Evolutionary conservation across 2,797 vertebrate species (phyloP), one percentile per base, ranked within the genome.

Genomic region (Decapterus maruadsi): DNA sequence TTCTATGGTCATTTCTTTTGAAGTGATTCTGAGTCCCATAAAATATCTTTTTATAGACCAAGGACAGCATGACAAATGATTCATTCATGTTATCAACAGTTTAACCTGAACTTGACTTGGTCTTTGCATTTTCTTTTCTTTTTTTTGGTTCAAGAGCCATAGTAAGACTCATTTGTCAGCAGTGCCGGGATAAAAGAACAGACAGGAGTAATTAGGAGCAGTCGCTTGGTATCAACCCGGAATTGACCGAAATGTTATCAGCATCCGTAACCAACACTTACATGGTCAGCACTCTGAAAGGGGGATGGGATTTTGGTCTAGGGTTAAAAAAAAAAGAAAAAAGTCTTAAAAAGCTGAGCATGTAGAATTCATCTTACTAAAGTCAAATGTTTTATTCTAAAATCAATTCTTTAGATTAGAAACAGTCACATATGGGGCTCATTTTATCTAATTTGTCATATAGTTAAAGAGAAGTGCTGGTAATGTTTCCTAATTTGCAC

Each of bases 401-500:
- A 7, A 36, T 57, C 70, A 65, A 82, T 50, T 38, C 12, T 31
- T 59, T 34, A 51, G 58, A 63, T 69, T 34, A 70, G 26, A 71
- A 36, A 8, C 43, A n/a, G 38, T 53, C 59, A 55, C n/a, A n/a
- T n/a, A n/a, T 9, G 50, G 57, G 8, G 67, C 51, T 22, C 19
- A 50, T 70, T n/a, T 53, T 55, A 64, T 75, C 38, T 40, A 80
- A 51, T 82, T 76, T 29, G 59, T 82, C 45, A 62, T 22, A 60
- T 22, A 60, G 31, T 69, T 69, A 66, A 63, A 26, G 67, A 56
- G 50, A 31, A 61, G 19, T 77, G 26, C 51, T 65, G 9, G 55
- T 80, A 73, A 75, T 85, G 72, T 86, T 85, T 75, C 57, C 53
- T 61, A 71, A 68, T 88, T 88, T 89, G 73, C 63, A 77, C 54